phyloP scores from a whole-genome alignment of 2,888 invertebrate genomes.

The Creontiades dilutus region DNA sequence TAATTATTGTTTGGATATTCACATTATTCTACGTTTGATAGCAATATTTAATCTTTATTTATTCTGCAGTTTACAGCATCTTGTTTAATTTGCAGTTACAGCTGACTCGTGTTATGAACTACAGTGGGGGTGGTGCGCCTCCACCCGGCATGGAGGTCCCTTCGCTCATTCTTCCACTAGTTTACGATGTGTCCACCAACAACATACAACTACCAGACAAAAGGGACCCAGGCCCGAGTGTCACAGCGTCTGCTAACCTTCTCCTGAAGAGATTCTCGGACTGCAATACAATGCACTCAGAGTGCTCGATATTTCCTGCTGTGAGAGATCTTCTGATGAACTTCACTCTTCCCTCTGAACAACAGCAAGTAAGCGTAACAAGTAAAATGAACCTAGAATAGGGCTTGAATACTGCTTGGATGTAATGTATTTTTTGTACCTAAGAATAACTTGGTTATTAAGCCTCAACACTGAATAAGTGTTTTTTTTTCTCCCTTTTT shows the following conservation, averaged over 20 bases:
- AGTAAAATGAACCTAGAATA: too few species aligned
- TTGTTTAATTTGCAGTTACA: conserved; percentile 80
- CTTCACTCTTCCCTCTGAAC: conserved; percentile 89
- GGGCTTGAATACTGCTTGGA: too few species aligned
- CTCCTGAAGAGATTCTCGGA: conserved; percentile 87
- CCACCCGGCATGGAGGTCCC: conserved; percentile 82
- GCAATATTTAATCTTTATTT: too few species aligned
- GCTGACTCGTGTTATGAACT: conserved; percentile 85
- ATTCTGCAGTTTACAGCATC: too few species aligned
- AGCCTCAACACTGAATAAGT: too few species aligned
- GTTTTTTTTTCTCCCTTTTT: too few species aligned
- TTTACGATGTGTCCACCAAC: conserved; percentile 93
- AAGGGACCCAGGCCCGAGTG: conserved; percentile 83
- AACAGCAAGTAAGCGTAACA: conserved; percentile 78
- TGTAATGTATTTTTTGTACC: too few species aligned
- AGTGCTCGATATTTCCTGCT: conserved; percentile 95
- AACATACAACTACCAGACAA: conserved; percentile 92
- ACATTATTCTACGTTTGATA: too few species aligned
- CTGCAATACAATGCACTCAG: conserved; percentile 83
- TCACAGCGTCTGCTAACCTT: conserved; percentile 83
- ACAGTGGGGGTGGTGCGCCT: conserved; percentile 78
- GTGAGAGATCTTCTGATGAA: conserved; percentile 92
- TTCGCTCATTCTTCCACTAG: conserved; percentile 90
- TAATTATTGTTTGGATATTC: too few species aligned
- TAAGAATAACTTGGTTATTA: too few species aligned